Base-by-base conservation (phyloP, 92 coral and sea anemone genomes). In the Actinostola sp. region DNA sequence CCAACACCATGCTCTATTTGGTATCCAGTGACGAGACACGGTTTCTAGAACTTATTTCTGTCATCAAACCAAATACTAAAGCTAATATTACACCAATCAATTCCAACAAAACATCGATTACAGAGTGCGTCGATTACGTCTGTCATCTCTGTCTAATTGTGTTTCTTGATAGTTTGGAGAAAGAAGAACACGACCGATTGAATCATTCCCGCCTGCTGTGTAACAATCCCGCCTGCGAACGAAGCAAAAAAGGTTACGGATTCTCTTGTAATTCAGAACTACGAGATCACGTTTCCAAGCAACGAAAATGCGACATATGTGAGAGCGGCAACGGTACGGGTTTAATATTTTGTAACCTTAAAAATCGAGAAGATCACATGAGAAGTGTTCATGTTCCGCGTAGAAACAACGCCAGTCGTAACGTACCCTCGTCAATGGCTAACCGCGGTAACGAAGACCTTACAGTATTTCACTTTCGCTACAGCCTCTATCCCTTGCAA, bases 181-280 rank as follows among this genome's bases (percentile, higher is more conserved):
- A 65, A 33, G 82, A 64, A 8, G 55, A 35, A 2, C 82, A 76
- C 27, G 73, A 76, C 20, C 63, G 82, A 15, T 20, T 51, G 16
- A 41, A 13, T 32, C 82, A 76, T 43, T 42, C n/a, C n/a, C n/a
- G 31, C 12, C 63, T 75, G 27, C 57, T 76, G n/a, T 76, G 74
- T 30, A 41, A 76, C 58, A 76, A 76, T 42, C 65, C 73, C 10
- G 0, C 42, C 64, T 76, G 74, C 19, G 74, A 76, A 16, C 73
- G 82, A 32, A 76, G 82, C 63, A 76, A 52, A 34, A 76, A 52
- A 76, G 82, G 73, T 19, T 35, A 66, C 30, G 82, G 82, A 15
- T 76, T 76, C 27, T 52, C 26, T 25, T 35, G 34, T 24, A 55
- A 46, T 21, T 29, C 64, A 1, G 73, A 76, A 59, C 66, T 76